Conservation (phyloP, 35 echinoderm and acorn worm species). For the Ptychodera flava region DNA sequence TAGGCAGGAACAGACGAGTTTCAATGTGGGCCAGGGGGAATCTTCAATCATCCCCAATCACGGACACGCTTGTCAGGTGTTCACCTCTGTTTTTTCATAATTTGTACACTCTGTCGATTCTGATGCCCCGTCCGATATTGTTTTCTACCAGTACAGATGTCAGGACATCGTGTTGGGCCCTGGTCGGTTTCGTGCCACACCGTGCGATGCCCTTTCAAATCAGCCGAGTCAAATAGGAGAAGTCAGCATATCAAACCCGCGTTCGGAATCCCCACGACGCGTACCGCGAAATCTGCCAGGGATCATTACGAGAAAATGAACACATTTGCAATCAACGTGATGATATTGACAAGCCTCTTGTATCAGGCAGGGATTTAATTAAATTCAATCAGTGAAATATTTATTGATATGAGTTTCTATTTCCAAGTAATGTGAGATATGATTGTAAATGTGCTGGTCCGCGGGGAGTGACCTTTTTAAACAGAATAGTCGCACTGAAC, state of each 20-base stretch:
- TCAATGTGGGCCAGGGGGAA: too few species aligned
- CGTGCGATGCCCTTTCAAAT: too few species aligned
- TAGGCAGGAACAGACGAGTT: too few species aligned
- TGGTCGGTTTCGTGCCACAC: too few species aligned
- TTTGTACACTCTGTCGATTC: too few species aligned
- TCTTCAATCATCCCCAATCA: too few species aligned
- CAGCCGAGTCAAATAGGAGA: too few species aligned
- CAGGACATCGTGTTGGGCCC: too few species aligned
- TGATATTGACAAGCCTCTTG: background rate
- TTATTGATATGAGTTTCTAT: background rate
- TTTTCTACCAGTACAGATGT: too few species aligned
- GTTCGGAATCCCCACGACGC: background rate
- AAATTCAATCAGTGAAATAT: background rate
- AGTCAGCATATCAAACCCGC: background rate
- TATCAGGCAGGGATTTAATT: background rate
- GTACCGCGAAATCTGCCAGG: background rate
- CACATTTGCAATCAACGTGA: background rate
- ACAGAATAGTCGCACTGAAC: background rate
- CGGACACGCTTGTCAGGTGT: too few species aligned
- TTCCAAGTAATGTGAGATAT: background rate
- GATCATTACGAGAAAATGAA: background rate
- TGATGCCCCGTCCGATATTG: too few species aligned
- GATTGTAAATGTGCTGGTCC: background rate
- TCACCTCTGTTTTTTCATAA: too few species aligned
- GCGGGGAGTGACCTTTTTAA: background rate